Conservation (phyloP, 1,140 invertebrate genomes). For the Ylistrum balloti region DNA sequence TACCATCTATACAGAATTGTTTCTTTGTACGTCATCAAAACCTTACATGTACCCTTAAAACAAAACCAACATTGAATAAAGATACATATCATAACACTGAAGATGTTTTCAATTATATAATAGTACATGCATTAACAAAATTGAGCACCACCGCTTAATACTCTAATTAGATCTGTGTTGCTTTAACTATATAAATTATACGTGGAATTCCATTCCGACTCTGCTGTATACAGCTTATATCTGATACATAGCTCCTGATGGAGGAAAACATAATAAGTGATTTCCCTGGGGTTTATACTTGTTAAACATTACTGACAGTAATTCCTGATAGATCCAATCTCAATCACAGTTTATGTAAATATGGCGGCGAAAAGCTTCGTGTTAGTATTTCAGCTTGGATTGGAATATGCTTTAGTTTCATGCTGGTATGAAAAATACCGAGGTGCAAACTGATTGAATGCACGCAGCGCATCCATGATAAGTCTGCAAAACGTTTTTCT, state of each 20-base stretch:
- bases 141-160: neutral
- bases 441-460: too few species aligned
- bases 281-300: neutral
- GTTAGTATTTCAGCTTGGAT: too few species aligned
- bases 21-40: too few species aligned
- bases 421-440: too few species aligned
- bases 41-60: too few species aligned
- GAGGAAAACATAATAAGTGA: neutral
- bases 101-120: neutral
- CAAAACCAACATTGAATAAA: too few species aligned
- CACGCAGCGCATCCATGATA: too few species aligned
- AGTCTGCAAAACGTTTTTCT: too few species aligned
- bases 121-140: neutral
- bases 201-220: neutral
- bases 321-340: neutral
- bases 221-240: neutral
- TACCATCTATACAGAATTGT: too few species aligned
- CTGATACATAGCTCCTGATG: neutral
- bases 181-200: neutral
- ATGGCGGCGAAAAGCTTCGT: neutral
- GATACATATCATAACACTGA: neutral
- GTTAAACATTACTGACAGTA: neutral
- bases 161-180: neutral
- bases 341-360: neutral
- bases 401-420: too few species aligned